These are phyloP conservation scores for Steinernema feltiae DNA, from an alignment of 1,140 invertebrate genomes.

Conservation along the genomic window DNA sequence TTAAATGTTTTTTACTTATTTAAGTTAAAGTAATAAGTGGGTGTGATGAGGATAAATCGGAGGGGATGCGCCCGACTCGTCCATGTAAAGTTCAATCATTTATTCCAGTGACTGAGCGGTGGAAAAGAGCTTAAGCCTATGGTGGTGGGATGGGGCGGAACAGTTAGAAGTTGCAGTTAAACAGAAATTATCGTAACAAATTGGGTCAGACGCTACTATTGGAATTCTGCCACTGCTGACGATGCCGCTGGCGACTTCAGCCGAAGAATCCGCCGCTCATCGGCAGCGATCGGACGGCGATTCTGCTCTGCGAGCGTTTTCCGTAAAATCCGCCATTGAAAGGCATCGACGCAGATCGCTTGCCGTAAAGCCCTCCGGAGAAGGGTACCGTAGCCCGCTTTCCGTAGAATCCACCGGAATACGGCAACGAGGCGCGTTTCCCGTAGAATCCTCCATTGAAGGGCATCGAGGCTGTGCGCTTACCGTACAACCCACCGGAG, in stretches of 20 bases:
- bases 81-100: constrained; percentile 6
- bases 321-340: neutral
- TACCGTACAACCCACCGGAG: constrained; percentile 12
- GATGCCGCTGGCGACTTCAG: neutral
- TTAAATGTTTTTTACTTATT: too few species aligned
- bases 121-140: neutral
- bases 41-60: too few species aligned
- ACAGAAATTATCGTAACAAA: neutral
- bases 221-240: neutral
- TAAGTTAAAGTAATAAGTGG: too few species aligned
- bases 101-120: constrained; percentile 7
- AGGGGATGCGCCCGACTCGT: too few species aligned
- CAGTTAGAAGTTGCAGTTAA: neutral
- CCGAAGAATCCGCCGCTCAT: constrained; percentile 9
- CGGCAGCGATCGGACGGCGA: neutral
- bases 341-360: neutral
- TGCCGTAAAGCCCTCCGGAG: constrained; percentile 13
- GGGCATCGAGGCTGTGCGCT: constrained; percentile 11
- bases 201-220: neutral
- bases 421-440: neutral
- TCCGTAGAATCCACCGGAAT: neutral
- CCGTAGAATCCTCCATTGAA: neutral
- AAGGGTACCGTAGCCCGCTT: neutral
- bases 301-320: neutral
- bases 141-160: neutral